phyloP scores from a whole-genome alignment of 2,888 invertebrate genomes.

The Tetragonisca angustula region DNA sequence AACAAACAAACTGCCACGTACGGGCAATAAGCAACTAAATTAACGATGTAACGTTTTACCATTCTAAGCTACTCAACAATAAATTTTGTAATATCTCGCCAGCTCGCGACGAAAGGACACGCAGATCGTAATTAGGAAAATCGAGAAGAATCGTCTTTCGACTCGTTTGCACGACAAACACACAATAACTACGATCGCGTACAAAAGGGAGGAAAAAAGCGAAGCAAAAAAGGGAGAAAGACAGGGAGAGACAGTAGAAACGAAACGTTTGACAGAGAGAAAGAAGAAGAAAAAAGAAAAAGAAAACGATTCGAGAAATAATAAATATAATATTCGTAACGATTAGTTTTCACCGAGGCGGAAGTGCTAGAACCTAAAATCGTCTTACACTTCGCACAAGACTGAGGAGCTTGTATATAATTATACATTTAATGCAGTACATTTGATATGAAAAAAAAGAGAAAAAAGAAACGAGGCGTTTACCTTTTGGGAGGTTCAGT shows the following conservation, averaged over 20 bases:
- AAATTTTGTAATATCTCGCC: constrained; percentile 24
- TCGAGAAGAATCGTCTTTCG: constrained; percentile 1
- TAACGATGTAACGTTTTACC: constrained; percentile 5
- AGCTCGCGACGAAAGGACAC: neutral
- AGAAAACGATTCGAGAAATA: constrained; percentile 10
- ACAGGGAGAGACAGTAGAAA: neutral
- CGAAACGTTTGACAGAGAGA: constrained; percentile 1
- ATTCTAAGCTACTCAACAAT: constrained; percentile 10
- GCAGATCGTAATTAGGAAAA: neutral
- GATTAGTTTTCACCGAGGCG: constrained; percentile 45
- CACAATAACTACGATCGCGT: constrained; percentile 6
- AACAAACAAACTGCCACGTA: constrained; percentile 42
- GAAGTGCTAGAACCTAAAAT: constrained; percentile 44
- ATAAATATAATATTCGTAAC: constrained; percentile 29
- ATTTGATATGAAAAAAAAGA: constrained; percentile 65
- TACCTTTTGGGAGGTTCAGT: constrained; percentile 45
- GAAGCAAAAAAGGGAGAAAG: neutral
- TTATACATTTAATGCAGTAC: constrained; percentile 63
- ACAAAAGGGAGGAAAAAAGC: neutral
- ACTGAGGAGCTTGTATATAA: constrained; percentile 76
- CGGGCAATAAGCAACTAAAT: constrained; percentile 46
- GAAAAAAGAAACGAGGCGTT: constrained; percentile 40
- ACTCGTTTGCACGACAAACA: constrained; percentile 33
- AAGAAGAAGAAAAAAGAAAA: neutral
- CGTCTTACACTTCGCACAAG: constrained; percentile 68